Conservation (phyloP, 2,113 vertebrate genomes). For the Orycteropus afer region DNA sequence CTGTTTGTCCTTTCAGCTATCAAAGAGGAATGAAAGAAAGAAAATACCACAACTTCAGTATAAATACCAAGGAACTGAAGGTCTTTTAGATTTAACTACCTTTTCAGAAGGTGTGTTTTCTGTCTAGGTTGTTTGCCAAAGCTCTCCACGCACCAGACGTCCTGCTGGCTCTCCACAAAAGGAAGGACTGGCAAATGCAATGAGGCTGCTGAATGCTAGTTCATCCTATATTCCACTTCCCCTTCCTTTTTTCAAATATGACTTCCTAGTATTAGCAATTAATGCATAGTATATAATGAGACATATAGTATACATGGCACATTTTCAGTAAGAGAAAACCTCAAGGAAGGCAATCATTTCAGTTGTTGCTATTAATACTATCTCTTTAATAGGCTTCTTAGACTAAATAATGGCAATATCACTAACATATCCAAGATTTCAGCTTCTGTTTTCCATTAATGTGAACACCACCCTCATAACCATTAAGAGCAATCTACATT, state of each 20-base stretch:
- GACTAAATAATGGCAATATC: neutral
- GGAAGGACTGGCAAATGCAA: neutral
- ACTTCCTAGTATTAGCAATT: neutral
- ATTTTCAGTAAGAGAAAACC: neutral
- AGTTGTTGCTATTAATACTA: neutral
- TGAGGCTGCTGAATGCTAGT: too few species aligned
- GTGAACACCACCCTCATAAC: neutral
- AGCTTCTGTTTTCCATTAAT: slow-evolving; percentile 51
- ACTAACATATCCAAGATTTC: neutral
- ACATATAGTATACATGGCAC: neutral
- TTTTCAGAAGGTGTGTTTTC: slow-evolving; percentile 56
- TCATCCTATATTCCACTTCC: neutral
- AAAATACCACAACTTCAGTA: slow-evolving; percentile 35
- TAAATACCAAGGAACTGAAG: slow-evolving; percentile 40
- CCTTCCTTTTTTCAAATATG: neutral
- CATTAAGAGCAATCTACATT: neutral
- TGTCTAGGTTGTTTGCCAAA: slow-evolving; percentile 58
- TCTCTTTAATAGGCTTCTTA: neutral
- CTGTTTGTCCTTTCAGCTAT: slow-evolving; percentile 50
- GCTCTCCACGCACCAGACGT: neutral
- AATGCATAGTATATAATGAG: neutral
- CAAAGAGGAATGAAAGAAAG: slow-evolving; percentile 44
- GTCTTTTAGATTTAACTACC: slow-evolving; percentile 22
- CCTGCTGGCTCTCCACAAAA: neutral
- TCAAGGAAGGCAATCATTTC: neutral